Evolutionary conservation across 2,888 invertebrate species (phyloP), one percentile per base, ranked within the genome.

Genomic region (Corythucha ciliata): DNA sequence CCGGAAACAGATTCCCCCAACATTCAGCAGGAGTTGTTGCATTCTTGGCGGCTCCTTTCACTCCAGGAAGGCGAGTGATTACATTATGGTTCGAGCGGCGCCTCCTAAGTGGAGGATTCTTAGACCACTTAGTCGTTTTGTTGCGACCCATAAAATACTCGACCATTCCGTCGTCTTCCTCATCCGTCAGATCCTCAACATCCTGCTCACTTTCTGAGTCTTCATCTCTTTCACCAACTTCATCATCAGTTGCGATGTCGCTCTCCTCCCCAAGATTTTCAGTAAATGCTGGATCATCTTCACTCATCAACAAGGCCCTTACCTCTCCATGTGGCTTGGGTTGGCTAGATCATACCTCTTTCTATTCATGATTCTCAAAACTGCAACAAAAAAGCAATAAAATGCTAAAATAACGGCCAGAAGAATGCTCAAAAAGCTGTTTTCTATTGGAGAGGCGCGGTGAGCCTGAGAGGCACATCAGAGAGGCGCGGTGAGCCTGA

Each of bases 1-100:
- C 53, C 32, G 56, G 45, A 51, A 58, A 56, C 45, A 60, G 56
- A 46, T 48, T 48, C 45, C 50, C 42, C 58, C 56, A 59, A 46
- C 55, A 55, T 37, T 59, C 57, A 45, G 52, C 25, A 41, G 47
- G 46, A 53, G 51, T 57, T 57, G 54, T 32, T 48, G 53, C 52
- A 52, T 57, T 51, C 33, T 50, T 53, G 47, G 57, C 57, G 37
- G 39, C 41, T 20, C 48, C 48, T 12, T 46, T 46, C 33, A 54
- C 41, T 27, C 53, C 54, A 42, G 55, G 53, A 36, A 36, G 36
- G 36, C 16, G 36, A 36, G 36, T 36, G 36, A 36, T 36, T 46
- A 46, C 24, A 29, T 46, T 46, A 36, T 36, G 36, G 14, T 36
- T 36, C 14, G 14, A 36, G 14, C 36, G 36, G 36, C 36, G 36